Base-by-base conservation (phyloP, 2,113 vertebrate genomes). In the Bungarus multicinctus region DNA sequence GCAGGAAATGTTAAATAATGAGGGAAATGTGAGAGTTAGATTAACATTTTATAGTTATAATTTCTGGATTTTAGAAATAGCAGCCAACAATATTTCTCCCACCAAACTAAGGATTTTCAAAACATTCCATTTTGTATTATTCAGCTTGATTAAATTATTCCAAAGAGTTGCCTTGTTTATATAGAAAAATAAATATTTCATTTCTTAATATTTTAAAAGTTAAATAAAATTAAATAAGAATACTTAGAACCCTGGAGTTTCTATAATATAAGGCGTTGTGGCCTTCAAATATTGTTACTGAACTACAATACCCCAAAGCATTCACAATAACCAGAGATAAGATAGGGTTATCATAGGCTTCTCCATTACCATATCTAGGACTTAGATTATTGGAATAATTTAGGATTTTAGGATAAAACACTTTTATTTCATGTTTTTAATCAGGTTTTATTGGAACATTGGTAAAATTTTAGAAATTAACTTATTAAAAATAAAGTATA, bases 11-110 rank as follows among this genome's bases (percentile, higher is more conserved):
- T n/a, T 91, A 45, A 87, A 93, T 43, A 27, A 43, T 8, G 85
- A 18, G 0, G 0, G 16, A 9, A 91, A 25, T 53, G 57, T 8
- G 91, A 8, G 10, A 43, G 39, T 88, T 22, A 81, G 11, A 0
- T 30, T 16, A 85, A 16, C 30, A 20, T 90, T 69, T 90, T 90
- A 74, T 81, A n/a, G 5, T 5, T 74, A 52, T 25, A 74, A 34
- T 53, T 81, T 74, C 4, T 74, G 47, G 9, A 52, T 74, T 64
- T 69, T 90, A 90, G 69, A 90, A 69, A 90, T 74, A 64, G 27
- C 57, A 23, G 27, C 18, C 57, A 52, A 34, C 18, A 53, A 34
- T 69, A 9, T 11, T 53, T 69, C 60, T 69, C 60, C 30, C 11
- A n/a, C 45, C 45, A 12, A 45, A 50, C 23, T 45, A 5, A 57